A percentile compares a stretch with the other conserved stretches of the same genome.
These are phyloP conservation scores for Orthosia gothica DNA, from an alignment of 2,888 invertebrate genomes.

Conservation along the genomic window DNA sequence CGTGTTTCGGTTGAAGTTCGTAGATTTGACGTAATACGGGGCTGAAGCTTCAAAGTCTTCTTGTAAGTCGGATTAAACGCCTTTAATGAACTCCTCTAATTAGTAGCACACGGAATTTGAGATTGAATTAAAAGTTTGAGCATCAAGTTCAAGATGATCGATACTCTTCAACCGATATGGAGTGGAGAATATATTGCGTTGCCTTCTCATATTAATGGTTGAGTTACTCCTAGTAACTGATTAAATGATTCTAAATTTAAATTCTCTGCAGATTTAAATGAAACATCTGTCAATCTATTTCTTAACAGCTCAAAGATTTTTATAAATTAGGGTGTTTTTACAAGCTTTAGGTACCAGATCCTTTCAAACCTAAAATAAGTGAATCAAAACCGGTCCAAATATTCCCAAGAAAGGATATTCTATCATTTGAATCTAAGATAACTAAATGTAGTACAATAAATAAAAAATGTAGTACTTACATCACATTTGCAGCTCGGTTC, in stretches of 20 bases:
- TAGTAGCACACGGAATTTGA: slow-evolving; percentile 3
- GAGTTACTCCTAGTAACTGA: no score
- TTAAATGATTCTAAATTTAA: no score
- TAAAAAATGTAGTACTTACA: slow-evolving; percentile 50
- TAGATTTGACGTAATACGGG: slow-evolving; percentile 30
- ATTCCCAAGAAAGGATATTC: not conserved
- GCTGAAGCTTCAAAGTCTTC: not conserved
- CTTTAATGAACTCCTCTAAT: slow-evolving; percentile 17
- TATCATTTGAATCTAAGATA: not conserved
- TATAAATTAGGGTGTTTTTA: no score
- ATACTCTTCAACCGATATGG: no score
- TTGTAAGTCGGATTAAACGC: not conserved
- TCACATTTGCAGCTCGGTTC: slow-evolving; percentile 29
- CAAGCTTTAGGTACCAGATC: no score
- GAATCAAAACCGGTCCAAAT: not conserved
- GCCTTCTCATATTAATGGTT: not conserved
- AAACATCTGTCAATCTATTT: no score
- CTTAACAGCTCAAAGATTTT: no score
- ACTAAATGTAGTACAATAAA: not conserved
- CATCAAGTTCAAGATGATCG: not conserved
- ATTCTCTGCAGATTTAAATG: no score
- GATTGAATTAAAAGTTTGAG: slow-evolving; percentile 16
- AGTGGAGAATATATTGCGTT: not conserved
- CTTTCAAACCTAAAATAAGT: not conserved
- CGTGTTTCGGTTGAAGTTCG: slow-evolving; percentile 27